Base-by-base conservation (phyloP, 2,888 invertebrate species). In the Rugalucina vietnamica region DNA sequence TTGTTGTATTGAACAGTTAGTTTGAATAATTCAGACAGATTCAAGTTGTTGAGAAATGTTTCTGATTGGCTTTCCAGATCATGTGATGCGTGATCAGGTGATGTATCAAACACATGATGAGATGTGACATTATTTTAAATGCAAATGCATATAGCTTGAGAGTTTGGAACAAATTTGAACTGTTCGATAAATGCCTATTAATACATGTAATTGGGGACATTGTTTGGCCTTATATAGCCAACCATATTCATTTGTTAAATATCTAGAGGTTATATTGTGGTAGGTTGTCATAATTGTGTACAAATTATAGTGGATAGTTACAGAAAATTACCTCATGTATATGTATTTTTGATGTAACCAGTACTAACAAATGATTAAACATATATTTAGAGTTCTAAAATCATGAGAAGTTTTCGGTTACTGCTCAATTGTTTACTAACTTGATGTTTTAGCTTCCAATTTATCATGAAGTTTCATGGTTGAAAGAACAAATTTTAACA, bases 1-100 rank as follows among this genome's bases (percentile, higher is more conserved):
- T 75, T 32, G 18, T 80, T 70, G 70, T 29, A 50, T 78, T 75
- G 78, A 75, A 75, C 81, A 84, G 81, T 84, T 84, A 79, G 75
- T 70, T 37, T 49, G 78, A 70, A 72, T 18, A 10, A 34, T 18
- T 65, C 18, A 34, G 5, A 32, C n/a, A 65, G 65, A 24, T n/a
- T 21, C 34, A 29, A 34, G 65, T 34, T 65, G 27, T 18, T 65
- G 65, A 34, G 34, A 65, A 29, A 21, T 34, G 65, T 21, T n/a
- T n/a, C 24, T 65, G 65, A 65, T 65, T 65, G 65, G 65, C 29
- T 65, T 32, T 2, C 3, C 29, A 29, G 21, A 65, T 32, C 3
- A 34, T 65, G 65, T 65, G 65, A 65, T 65, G 65, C 65, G 3
- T 4, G 29, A n/a, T n/a, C n/a, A n/a, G n/a, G n/a, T n/a, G n/a